Percentiles rank a stretch among this genome's conserved stretches.
phyloP scores from a whole-genome alignment of 2,797 vertebrate species.

The Helostoma temminkii region DNA sequence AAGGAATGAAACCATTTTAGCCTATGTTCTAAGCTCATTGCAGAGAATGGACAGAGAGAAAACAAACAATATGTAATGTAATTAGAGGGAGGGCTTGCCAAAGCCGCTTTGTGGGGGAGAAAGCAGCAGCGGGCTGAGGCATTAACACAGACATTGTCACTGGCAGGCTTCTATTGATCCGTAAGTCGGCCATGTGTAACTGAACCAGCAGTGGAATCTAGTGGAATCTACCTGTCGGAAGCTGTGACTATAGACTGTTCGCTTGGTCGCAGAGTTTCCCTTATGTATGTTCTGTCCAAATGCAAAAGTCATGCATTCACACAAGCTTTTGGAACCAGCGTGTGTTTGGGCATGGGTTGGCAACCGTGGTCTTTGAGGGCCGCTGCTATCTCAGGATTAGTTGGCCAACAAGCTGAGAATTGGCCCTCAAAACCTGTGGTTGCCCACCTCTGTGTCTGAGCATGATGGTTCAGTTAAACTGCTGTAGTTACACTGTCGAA shows the following conservation, averaged over 20 bases:
- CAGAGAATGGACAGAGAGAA: constrained; percentile 34
- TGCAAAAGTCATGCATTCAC: not conserved
- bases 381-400: no score
- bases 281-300: not conserved
- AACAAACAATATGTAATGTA: constrained; percentile 55
- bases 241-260: constrained; percentile 60
- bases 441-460: no score
- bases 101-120: constrained; percentile 31
- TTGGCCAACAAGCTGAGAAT: no score
- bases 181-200: constrained; percentile 62
- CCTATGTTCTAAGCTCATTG: constrained; percentile 39
- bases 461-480: no score
- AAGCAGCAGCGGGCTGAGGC: constrained; percentile 51
- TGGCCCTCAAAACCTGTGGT: no score
- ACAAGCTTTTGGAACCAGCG: no score
- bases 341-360: not conserved
- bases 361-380: no score
- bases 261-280: constrained; percentile 37
- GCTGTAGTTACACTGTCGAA: no score
- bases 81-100: constrained; percentile 50
- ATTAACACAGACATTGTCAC: constrained; percentile 68
- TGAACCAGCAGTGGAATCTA: constrained; percentile 51
- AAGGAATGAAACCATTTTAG: constrained; percentile 46
- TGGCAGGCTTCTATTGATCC: constrained; percentile 70
- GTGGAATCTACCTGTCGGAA: constrained; percentile 63